Evolutionary conservation across 2,113 vertebrate genomes (phyloP).

Genomic region (Picathartes gymnocephalus): DNA sequence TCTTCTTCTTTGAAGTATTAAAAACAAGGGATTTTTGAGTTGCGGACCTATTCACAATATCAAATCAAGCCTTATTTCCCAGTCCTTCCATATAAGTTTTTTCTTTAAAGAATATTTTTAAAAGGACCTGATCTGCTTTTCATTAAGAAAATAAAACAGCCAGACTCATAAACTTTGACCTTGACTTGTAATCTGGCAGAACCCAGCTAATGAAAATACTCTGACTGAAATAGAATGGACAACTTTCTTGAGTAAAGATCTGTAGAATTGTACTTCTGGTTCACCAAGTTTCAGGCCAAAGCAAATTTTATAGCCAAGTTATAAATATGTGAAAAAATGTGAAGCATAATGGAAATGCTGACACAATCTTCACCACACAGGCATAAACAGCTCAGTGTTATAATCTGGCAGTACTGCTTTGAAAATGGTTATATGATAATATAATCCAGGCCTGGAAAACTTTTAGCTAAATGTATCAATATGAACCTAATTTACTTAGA

Average conservation of each 20-base stretch:
- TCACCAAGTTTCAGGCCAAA: neutral
- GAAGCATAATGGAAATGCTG: conserved; percentile 22
- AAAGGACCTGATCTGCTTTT: neutral
- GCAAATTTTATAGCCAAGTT: neutral
- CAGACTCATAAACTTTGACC: neutral
- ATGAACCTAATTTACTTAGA: conserved; percentile 16
- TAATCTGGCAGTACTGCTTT: neutral
- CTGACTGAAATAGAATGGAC: neutral
- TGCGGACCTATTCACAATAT: neutral
- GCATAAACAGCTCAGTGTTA: neutral
- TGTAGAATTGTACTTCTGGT: neutral
- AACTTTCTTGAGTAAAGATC: neutral
- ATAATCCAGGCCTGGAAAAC: neutral
- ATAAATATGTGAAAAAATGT: conserved; percentile 28
- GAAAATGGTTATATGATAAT: neutral
- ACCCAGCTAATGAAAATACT: neutral
- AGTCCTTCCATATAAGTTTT: neutral
- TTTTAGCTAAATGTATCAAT: neutral
- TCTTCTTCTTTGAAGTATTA: neutral
- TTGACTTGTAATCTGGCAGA: neutral
- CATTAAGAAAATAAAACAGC: neutral
- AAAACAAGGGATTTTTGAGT: conserved; percentile 21
- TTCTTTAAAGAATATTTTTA: neutral
- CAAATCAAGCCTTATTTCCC: neutral
- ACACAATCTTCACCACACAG: neutral